Base-by-base conservation (phyloP, 2,113 vertebrate species). In the Archocentrus centrarchus region DNA sequence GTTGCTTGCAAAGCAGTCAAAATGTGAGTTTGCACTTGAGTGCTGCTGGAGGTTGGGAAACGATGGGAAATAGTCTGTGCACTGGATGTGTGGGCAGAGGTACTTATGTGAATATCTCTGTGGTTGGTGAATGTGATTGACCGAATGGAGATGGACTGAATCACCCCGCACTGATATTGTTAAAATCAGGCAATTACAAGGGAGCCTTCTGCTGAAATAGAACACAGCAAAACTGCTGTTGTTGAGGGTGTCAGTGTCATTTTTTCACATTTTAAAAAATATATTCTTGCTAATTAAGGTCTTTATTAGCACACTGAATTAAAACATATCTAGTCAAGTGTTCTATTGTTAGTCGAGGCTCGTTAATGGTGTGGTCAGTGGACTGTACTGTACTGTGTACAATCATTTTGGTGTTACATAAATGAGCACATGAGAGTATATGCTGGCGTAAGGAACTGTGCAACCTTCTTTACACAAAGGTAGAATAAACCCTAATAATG, bases 111-210 rank as follows among this genome's bases (percentile, higher is more conserved):
- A 77, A 60, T 73, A 53, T 86, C 80, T 81, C 32, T 59, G 79
- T 35, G 58, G 44, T 82, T 84, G 58, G 70, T 87, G 59, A 79
- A 83, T 84, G 63, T 68, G 80, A 87, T 85, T 90, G 62, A 83
- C 83, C 1, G 11, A 91, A 73, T 73, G 68, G 68, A 35, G 84
- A 86, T 79, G 80, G 61, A 85, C 50, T 80, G 80, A 85, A 77
- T 83, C 83, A 53, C 88, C 27, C 59, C 18, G 55, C 11, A 61
- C 17, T 61, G 63, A 84, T 81, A 75, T 68, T 79, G 82, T 63
- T 82, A 22, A 80, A 80, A 60, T 77, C 27, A 14, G 41, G 22
- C 70, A 66, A 66, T 66, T 68, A 41, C 37, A 73, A 15, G 2
- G 59, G 27, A 80, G 59, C 60, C 22, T 73, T 35, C 22, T 50